Evolutionary conservation across 2,113 vertebrate genomes (phyloP), one percentile per base, ranked within the genome.

Genomic region (Lagopus leucura): DNA sequence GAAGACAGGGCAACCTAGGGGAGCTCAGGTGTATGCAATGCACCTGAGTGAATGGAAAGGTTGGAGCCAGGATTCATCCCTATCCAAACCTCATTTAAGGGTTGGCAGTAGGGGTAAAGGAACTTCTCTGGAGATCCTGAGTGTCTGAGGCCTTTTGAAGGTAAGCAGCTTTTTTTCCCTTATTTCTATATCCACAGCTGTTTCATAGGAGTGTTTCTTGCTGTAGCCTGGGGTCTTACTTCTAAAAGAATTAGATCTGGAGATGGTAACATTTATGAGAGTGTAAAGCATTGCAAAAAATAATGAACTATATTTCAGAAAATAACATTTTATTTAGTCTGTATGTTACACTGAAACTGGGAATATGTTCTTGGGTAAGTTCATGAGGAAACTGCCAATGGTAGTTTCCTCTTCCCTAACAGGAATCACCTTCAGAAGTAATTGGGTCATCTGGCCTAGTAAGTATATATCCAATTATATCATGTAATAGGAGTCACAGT

Each of bases 191-290:
- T 13, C 7, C 13, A 52, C 13, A 15, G 52, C 25, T 54, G 14
- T 54, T 27, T 14, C 25, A 25, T 28, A 5, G 13, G 13, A 27
- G 52, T 28, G 25, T 27, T 27, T 54, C 25, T 28, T 54, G 52
- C 52, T 54, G 25, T 8, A 28, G 13, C 8, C 7, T 54, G 52
- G 27, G 25, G 5, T 54, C 52, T 54, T 28, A 14, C 52, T 28
- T 15, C 27, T 43, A 55, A 97, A 96, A 95, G 95, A 94, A 96
- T 97, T 96, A 95, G 84, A 93, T 58, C 13, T 36, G 58, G 84
- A 94, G 50, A 87, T 66, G 65, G 24, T 76, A 96, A 82, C 38
- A 86, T 34, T 82, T 92, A 54, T 89, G 73, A 88, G 45, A 34
- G 45, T 93, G 90, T 47, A 91, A 96, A 95, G 58, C 65, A 89